phyloP scores from a whole-genome alignment of 2,888 invertebrate genomes.

The Orthonychiurus folsomi region DNA sequence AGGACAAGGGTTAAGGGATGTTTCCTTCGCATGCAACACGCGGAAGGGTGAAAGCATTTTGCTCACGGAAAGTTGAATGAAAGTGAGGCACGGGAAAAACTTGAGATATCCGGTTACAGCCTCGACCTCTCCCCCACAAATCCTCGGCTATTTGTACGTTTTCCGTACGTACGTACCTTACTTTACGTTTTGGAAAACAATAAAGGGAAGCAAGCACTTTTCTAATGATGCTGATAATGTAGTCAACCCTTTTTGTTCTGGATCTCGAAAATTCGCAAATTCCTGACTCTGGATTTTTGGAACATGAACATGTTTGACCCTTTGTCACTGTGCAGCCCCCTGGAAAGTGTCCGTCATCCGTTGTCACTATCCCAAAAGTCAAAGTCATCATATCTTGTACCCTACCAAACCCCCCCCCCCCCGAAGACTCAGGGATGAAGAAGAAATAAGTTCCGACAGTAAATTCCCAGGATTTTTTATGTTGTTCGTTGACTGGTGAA shows the following conservation, averaged over 20 bases:
- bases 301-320: too few species aligned
- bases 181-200: neutral
- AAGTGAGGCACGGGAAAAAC: too few species aligned
- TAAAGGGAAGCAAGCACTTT: too few species aligned
- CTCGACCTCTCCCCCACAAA: conserved; percentile 1
- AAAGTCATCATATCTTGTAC: conserved; percentile 1
- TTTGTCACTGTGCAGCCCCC: too few species aligned
- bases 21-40: too few species aligned
- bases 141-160: neutral
- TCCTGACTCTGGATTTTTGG: too few species aligned
- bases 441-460: conserved; percentile 27
- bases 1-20: too few species aligned
- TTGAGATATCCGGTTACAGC: too few species aligned
- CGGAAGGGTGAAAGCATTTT: too few species aligned
- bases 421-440: neutral
- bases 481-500: conserved; percentile 18
- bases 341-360: neutral
- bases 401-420: neutral
- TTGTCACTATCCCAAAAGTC: neutral
- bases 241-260: too few species aligned
- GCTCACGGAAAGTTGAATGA: too few species aligned
- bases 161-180: neutral
- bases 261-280: too few species aligned
- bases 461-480: conserved; percentile 26
- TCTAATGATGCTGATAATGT: conserved; percentile 1